phyloP scores from a whole-genome alignment of 2,888 invertebrate species.

The Pollenia amentaria region DNA sequence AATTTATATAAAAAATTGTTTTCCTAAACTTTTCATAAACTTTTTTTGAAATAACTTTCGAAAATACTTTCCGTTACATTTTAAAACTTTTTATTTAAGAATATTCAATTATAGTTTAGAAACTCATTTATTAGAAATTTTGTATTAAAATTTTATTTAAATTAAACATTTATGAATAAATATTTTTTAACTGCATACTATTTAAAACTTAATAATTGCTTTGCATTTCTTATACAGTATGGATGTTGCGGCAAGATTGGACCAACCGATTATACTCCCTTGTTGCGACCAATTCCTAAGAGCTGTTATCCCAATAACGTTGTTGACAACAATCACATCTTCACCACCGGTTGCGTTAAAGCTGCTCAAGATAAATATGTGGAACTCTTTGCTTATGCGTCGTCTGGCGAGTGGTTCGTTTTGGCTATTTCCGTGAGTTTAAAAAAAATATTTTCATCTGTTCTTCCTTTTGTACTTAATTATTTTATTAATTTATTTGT shows the following conservation, averaged over 20 bases:
- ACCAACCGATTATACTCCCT: slow-evolving; percentile 78
- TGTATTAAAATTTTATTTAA: too few relatives aligned
- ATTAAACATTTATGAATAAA: too few relatives aligned
- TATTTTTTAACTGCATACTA: too few relatives aligned
- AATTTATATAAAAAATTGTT: too few relatives aligned
- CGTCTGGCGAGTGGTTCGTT: slow-evolving; percentile 77
- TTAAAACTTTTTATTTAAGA: too few relatives aligned
- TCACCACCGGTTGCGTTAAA: slow-evolving; percentile 76
- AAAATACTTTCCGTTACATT: too few relatives aligned
- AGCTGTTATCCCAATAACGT: slow-evolving; percentile 77
- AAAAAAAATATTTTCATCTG: not conserved
- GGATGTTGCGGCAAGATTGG: slow-evolving; percentile 81
- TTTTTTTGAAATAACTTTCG: too few relatives aligned
- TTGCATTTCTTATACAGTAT: slow-evolving; percentile 72
- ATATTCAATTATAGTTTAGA: too few relatives aligned
- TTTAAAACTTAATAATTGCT: not conserved
- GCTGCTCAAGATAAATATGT: slow-evolving; percentile 75
- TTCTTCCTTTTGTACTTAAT: not conserved
- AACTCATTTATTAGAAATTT: too few relatives aligned
- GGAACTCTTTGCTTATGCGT: slow-evolving; percentile 74
- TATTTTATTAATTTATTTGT: slow-evolving; percentile 19
- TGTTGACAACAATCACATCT: slow-evolving; percentile 60
- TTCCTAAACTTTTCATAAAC: too few relatives aligned
- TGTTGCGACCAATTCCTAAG: slow-evolving; percentile 74
- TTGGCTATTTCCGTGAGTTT: slow-evolving; percentile 76